phyloP scores from a whole-genome alignment of 2,888 invertebrate species.

The Leucania comma region DNA sequence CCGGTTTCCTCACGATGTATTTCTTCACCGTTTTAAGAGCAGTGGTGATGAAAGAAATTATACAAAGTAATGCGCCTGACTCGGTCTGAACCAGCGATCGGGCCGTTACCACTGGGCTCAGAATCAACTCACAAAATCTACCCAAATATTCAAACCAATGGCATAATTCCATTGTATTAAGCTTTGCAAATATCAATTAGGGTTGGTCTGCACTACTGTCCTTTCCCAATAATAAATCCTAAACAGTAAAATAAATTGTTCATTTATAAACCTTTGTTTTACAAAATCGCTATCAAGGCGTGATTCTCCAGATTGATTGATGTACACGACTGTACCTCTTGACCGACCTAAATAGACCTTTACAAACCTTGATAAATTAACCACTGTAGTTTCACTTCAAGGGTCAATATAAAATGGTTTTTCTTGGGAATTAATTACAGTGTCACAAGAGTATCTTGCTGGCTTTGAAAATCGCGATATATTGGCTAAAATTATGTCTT shows the following conservation, averaged over 20 bases:
- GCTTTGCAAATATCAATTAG: constrained; percentile 27
- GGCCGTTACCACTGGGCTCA: too few relatives aligned
- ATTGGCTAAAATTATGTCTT: constrained; percentile 50
- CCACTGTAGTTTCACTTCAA: neutral
- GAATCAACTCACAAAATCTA: too few relatives aligned
- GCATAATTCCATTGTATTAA: constrained; percentile 7
- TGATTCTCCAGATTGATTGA: constrained; percentile 57
- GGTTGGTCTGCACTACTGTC: constrained; percentile 2
- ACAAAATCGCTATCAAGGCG: constrained; percentile 34
- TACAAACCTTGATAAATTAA: neutral
- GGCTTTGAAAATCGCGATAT: constrained; percentile 52
- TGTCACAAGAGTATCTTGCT: constrained; percentile 49
- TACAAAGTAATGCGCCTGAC: too few relatives aligned
- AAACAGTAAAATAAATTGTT: constrained; percentile 52
- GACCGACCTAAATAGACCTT: constrained; percentile 27
- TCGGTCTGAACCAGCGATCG: too few relatives aligned
- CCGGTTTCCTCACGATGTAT: too few relatives aligned
- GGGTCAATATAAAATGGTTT: constrained; percentile 26
- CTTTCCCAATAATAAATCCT: constrained; percentile 39
- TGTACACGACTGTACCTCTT: constrained; percentile 32
- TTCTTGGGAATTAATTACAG: constrained; percentile 48
- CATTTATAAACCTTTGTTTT: constrained; percentile 57
- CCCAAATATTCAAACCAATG: constrained; percentile 3
- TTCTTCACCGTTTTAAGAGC: too few relatives aligned
- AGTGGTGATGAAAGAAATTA: too few relatives aligned